Evolutionary conservation across 2,113 vertebrate genomes (phyloP).

Genomic region (Cinclus cinclus): DNA sequence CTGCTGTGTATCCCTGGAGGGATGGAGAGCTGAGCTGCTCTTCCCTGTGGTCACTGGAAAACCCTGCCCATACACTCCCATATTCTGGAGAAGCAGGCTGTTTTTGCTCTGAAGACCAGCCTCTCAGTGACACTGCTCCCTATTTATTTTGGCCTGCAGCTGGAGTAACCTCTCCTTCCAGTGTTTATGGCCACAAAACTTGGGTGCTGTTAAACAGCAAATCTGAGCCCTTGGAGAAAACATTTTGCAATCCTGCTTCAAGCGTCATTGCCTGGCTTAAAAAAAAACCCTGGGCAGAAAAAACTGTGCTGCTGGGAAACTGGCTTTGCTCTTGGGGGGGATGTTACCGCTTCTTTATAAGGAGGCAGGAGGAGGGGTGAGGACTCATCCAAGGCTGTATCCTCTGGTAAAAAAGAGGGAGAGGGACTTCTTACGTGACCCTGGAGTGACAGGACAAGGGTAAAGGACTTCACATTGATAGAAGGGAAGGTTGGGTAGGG

Average conservation of each 20-base stretch:
- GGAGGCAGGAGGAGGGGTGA: rapidly evolving
- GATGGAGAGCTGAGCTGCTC: not conserved
- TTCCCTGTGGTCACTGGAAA: not conserved
- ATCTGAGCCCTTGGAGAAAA: not conserved
- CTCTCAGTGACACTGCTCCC: not conserved
- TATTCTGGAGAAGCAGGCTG: not conserved
- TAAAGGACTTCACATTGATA: not conserved
- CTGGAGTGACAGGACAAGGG: not conserved
- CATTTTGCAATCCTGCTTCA: not conserved
- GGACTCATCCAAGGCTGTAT: not conserved
- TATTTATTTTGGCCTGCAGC: not conserved
- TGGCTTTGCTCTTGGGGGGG: not conserved
- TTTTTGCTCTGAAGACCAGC: not conserved
- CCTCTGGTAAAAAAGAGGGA: not conserved
- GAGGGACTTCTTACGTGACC: not conserved
- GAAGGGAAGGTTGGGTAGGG: not conserved
- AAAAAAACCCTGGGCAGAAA: not conserved
- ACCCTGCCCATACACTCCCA: not conserved
- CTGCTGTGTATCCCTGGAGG: rapidly evolving
- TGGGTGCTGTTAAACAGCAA: not conserved
- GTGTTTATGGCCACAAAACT: not conserved
- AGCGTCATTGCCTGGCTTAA: not conserved
- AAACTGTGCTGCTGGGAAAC: not conserved
- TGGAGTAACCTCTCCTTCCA: not conserved
- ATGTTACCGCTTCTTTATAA: not conserved